Evolutionary conservation across 1,140 invertebrate genomes (phyloP).

Genomic region (Lutraria rhynchaena): DNA sequence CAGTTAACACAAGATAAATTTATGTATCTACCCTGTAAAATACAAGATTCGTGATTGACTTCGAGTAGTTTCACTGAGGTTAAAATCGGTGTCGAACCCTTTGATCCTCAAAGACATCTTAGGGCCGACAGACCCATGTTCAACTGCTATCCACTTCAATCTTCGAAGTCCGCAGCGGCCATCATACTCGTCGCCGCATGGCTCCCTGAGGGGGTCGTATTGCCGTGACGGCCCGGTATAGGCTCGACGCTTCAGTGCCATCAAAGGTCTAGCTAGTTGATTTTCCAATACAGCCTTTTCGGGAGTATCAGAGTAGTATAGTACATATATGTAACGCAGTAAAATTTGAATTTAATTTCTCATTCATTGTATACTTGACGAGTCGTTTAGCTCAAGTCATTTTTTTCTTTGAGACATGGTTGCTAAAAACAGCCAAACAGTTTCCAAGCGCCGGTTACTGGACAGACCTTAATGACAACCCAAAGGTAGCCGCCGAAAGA

Average conservation of each 20-base stretch:
- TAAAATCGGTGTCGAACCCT: too few relatives aligned
- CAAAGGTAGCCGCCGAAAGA: not conserved
- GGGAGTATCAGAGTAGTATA: too few relatives aligned
- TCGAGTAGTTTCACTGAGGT: too few relatives aligned
- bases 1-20: too few relatives aligned
- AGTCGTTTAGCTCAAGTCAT: not conserved
- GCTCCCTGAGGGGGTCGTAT: constrained; percentile 74
- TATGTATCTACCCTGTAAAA: too few relatives aligned
- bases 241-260: constrained; percentile 85
- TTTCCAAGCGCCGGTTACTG: constrained; percentile 3
- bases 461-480: constrained; percentile 25
- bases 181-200: constrained; percentile 88
- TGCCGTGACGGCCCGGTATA: constrained; percentile 86
- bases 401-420: not conserved
- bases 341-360: too few relatives aligned
- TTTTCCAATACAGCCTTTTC: too few relatives aligned
- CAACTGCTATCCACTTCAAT: constrained; percentile 95
- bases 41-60: too few relatives aligned
- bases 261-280: constrained; percentile 94
- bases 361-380: too few relatives aligned
- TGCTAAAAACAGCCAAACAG: not conserved
- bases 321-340: too few relatives aligned
- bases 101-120: too few relatives aligned
- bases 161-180: constrained; percentile 88
- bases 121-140: constrained; percentile 93